These are phyloP conservation scores for Menidia menidia DNA, from an alignment of 2,797 vertebrate species.

Conservation along the genomic window DNA sequence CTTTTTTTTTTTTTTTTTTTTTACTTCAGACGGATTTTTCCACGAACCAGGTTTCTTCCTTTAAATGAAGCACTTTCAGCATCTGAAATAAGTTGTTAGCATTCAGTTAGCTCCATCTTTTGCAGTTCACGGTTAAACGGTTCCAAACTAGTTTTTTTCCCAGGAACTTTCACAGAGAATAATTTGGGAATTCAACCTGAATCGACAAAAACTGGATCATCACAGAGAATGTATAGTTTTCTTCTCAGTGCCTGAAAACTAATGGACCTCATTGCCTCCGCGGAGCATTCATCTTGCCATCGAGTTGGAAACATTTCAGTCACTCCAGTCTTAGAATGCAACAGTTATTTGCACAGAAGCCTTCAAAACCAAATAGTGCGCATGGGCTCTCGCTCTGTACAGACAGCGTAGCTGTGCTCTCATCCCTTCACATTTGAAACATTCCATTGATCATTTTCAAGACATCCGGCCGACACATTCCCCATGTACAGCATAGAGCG, in stretches of 20 bases:
- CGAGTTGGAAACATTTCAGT: constrained; percentile 34
- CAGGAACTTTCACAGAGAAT: background rate
- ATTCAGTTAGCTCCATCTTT: background rate
- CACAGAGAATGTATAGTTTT: constrained; percentile 53
- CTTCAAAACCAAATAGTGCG: constrained; percentile 66
- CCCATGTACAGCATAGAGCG: constrained; percentile 45
- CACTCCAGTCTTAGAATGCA: constrained; percentile 55
- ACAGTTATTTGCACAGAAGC: constrained; percentile 66
- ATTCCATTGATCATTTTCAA: constrained; percentile 67
- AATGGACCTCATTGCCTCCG: constrained; percentile 56
- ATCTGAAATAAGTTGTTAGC: background rate
- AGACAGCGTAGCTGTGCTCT: constrained; percentile 18
- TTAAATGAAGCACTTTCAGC: no score
- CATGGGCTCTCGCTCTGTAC: constrained; percentile 54
- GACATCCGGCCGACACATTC: constrained; percentile 66
- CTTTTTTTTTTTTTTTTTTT: no score
- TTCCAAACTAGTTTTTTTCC: background rate
- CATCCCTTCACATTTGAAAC: constrained; percentile 60
- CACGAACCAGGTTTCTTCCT: no score
- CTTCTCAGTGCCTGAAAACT: constrained; percentile 72
- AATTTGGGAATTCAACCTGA: background rate
- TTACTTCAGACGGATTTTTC: no score
- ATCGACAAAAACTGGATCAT: constrained; percentile 7
- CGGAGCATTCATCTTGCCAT: constrained; percentile 41
- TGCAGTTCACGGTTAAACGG: background rate